phyloP scores from a whole-genome alignment of 2,888 invertebrate genomes.

The Ochropleura plecta region DNA sequence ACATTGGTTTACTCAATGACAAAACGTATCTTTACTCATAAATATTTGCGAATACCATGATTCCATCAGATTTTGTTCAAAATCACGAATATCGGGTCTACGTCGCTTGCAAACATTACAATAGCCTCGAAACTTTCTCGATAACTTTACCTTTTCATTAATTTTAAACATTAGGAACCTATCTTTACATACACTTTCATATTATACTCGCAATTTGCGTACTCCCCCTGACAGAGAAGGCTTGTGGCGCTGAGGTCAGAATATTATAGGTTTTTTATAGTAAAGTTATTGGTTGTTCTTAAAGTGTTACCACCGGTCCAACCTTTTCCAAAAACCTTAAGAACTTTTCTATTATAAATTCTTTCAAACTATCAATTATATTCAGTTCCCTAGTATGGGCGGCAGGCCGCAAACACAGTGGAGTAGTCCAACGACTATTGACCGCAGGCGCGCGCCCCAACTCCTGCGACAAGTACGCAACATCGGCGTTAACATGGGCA shows the following conservation, averaged over 20 bases:
- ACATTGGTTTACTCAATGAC: background rate
- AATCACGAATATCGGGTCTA: background rate
- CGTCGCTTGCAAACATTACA: background rate
- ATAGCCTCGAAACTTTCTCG: background rate
- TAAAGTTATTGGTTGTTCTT: too few relatives aligned
- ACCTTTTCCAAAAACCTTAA: background rate
- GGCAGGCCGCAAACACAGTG: constrained; percentile 96
- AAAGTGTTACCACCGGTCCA: background rate
- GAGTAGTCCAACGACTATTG: constrained; percentile 95
- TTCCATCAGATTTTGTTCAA: background rate
- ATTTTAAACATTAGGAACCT: background rate
- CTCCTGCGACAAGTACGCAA: constrained; percentile 99
- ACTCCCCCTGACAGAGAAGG: background rate
- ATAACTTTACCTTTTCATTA: background rate
- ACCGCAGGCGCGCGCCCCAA: constrained; percentile 97
- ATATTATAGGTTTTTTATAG: background rate
- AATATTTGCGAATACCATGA: background rate
- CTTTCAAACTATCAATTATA: background rate
- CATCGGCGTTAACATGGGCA: constrained; percentile 99
- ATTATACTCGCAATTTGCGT: background rate
- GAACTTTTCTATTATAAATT: background rate
- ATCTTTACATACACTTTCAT: background rate
- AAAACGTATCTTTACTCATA: background rate
- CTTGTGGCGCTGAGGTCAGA: background rate
- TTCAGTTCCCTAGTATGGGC: constrained; percentile 97